Evolutionary conservation across 2,113 vertebrate species (phyloP).

Genomic region (Panthera uncia): DNA sequence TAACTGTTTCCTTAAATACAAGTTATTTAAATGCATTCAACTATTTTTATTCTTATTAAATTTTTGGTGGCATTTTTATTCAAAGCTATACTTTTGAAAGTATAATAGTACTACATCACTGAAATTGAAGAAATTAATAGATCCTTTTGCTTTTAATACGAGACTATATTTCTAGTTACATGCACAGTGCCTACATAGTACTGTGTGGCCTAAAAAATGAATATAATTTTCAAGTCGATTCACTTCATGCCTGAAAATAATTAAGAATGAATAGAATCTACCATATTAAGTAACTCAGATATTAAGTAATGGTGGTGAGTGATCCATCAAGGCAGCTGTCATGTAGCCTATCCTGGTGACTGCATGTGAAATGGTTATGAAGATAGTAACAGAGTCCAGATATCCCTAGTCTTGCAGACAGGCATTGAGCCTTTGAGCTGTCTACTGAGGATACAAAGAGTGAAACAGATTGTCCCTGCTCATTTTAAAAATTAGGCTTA

Average conservation of each 20-base stretch:
- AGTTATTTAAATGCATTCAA: background rate
- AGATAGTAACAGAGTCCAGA: background rate
- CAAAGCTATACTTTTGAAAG: background rate
- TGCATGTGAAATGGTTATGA: background rate
- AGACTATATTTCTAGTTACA: background rate
- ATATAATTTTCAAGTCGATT: background rate
- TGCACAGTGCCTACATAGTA: background rate
- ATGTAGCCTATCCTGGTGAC: background rate
- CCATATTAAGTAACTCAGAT: background rate
- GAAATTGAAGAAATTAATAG: background rate
- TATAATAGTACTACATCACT: background rate
- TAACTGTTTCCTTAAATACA: background rate
- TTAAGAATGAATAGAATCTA: background rate
- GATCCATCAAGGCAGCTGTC: background rate
- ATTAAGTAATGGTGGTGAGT: background rate
- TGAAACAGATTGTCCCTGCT: background rate
- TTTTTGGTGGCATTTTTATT: background rate
- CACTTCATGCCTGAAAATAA: background rate
- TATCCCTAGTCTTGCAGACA: background rate
- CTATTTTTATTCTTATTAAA: background rate
- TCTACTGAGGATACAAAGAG: background rate
- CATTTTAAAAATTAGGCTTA: background rate
- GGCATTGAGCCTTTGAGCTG: background rate
- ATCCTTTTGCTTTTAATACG: background rate
- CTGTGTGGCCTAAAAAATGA: background rate